Percentiles rank a stretch among this genome's conserved stretches.
phyloP scores from a whole-genome alignment of 2,888 invertebrate genomes.

The Eilema griseolum region DNA sequence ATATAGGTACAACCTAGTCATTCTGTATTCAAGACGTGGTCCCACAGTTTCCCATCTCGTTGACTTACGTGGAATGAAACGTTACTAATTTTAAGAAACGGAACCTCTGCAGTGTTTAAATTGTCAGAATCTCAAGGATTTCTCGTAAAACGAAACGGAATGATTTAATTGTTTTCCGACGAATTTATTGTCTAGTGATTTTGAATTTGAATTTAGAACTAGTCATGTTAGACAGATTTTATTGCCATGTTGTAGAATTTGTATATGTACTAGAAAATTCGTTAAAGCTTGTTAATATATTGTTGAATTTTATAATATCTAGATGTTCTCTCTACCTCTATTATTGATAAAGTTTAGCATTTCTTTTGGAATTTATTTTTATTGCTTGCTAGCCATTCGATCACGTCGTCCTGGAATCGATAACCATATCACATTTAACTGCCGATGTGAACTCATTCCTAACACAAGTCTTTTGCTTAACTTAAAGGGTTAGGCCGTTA shows the following conservation, averaged over 20 bases:
- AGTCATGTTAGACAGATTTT: background rate
- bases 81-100: constrained; percentile 72
- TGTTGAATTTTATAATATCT: too few species aligned
- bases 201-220: constrained; percentile 37
- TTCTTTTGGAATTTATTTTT: too few species aligned
- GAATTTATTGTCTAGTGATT: constrained; percentile 46
- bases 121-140: constrained; percentile 76
- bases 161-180: constrained; percentile 59
- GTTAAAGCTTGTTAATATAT: too few species aligned
- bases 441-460: too few species aligned
- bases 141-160: constrained; percentile 62
- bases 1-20: constrained; percentile 60
- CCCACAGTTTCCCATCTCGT: constrained; percentile 65
- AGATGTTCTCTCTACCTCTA: too few species aligned
- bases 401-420: too few species aligned
- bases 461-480: too few species aligned
- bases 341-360: too few species aligned
- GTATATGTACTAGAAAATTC: too few species aligned
- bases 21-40: constrained; percentile 68
- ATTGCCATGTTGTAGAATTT: background rate
- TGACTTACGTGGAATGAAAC: constrained; percentile 68
- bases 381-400: too few species aligned
- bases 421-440: too few species aligned
- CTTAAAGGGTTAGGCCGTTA: too few species aligned
- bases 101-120: constrained; percentile 67